phyloP scores from a whole-genome alignment of 2,888 invertebrate species.

The Andrena fulva region DNA sequence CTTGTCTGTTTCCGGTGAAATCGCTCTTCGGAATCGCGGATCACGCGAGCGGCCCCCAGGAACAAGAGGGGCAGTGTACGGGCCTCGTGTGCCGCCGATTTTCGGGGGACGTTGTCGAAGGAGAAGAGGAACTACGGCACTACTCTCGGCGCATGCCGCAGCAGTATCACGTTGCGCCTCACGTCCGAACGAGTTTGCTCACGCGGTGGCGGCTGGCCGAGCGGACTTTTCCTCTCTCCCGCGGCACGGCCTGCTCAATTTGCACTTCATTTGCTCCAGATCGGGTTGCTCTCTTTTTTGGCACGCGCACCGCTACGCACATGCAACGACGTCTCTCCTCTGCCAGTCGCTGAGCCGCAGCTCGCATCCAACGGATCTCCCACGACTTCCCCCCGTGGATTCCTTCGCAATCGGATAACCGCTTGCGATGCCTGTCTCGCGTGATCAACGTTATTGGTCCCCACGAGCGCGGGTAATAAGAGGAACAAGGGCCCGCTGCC shows the following conservation, averaged over 20 bases:
- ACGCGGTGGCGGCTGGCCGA: constrained; percentile 51
- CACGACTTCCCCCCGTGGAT: constrained; percentile 46
- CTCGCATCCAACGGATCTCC: constrained; percentile 48
- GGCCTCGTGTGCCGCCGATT: background rate
- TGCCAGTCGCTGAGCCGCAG: background rate
- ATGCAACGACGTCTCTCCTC: constrained; percentile 30
- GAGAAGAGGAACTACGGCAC: constrained; percentile 53
- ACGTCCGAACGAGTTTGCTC: constrained; percentile 79
- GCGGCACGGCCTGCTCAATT: constrained; percentile 79
- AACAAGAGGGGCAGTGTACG: background rate
- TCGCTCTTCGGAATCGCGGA: background rate
- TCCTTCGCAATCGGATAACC: constrained; percentile 63
- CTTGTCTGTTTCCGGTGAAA: background rate
- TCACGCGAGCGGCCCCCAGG: constrained; percentile 13
- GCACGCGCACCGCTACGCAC: constrained; percentile 75
- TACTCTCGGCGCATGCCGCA: constrained; percentile 72
- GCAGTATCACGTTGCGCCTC: constrained; percentile 82
- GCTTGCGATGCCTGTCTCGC: constrained; percentile 58
- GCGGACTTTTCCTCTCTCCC: constrained; percentile 72
- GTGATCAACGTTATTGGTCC: constrained; percentile 50
- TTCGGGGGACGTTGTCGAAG: constrained; percentile 26
- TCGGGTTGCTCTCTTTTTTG: constrained; percentile 81
- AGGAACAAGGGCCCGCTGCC: constrained; percentile 25
- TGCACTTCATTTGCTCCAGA: constrained; percentile 83
- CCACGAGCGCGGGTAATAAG: constrained; percentile 31